Percentiles rank a stretch among this genome's conserved stretches.
phyloP scores from a whole-genome alignment of 2,797 vertebrate species.

The Darevskia mixta region DNA sequence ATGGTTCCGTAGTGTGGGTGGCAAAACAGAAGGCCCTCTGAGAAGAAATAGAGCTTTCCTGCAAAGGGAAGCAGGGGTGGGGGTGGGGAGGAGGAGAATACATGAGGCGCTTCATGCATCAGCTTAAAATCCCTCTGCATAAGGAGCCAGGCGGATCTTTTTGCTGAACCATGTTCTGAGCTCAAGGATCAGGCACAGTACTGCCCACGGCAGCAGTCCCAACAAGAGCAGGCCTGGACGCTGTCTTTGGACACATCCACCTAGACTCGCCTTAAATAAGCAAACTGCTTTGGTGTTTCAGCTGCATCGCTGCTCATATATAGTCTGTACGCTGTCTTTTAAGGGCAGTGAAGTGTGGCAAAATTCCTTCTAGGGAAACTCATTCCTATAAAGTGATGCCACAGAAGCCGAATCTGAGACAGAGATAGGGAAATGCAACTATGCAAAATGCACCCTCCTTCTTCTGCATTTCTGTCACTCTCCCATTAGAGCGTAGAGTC shows the following conservation, averaged over 20 bases:
- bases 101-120: too few relatives aligned
- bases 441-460: not conserved
- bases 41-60: slow-evolving; percentile 94
- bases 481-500: too few relatives aligned
- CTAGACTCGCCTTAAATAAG: too few relatives aligned
- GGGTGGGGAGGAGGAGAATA: not conserved
- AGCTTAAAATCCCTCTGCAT: not conserved
- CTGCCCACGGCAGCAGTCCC: not conserved
- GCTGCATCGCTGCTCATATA: too few relatives aligned
- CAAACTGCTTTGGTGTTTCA: too few relatives aligned
- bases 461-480: not conserved
- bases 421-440: not conserved
- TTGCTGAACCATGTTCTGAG: too few relatives aligned
- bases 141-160: not conserved
- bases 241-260: too few relatives aligned
- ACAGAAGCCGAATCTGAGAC: not conserved
- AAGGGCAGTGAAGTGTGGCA: not conserved
- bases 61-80: slow-evolving; percentile 49
- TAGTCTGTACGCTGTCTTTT: not conserved
- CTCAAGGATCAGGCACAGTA: not conserved
- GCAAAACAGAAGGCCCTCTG: slow-evolving; percentile 89
- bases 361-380: not conserved
- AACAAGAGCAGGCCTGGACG: too few relatives aligned
- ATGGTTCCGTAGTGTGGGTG: slow-evolving; percentile 88
- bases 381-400: not conserved